These are phyloP conservation scores for Autographa pulchrina DNA, from an alignment of 2,888 invertebrate genomes.

Conservation along the genomic window DNA sequence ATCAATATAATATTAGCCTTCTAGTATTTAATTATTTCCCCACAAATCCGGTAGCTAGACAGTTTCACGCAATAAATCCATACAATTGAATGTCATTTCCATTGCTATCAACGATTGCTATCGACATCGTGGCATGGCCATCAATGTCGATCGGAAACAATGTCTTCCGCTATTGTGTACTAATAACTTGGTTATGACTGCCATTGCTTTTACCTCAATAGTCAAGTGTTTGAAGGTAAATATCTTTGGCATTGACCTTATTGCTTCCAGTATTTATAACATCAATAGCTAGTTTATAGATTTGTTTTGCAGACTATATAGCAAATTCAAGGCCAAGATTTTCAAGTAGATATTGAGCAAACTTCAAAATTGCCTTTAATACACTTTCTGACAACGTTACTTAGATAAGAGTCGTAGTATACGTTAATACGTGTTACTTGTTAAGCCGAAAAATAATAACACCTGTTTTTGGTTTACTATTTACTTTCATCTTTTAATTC, in stretches of 20 bases:
- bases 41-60: background rate
- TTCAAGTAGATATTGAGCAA: too few species aligned
- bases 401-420: too few species aligned
- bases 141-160: slow-evolving; percentile 32
- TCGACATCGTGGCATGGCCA: slow-evolving; percentile 13
- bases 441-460: too few species aligned
- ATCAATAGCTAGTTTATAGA: background rate
- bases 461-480: too few species aligned
- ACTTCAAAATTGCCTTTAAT: too few species aligned
- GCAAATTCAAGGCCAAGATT: too few species aligned
- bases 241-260: slow-evolving; percentile 36
- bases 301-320: background rate
- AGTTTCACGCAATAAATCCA: background rate
- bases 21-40: background rate
- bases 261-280: slow-evolving; percentile 8
- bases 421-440: too few species aligned
- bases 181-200: slow-evolving; percentile 10
- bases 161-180: slow-evolving; percentile 6
- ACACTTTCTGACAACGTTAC: too few species aligned
- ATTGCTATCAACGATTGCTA: background rate
- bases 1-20: too few species aligned
- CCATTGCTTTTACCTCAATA: slow-evolving; percentile 28
- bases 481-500: too few species aligned
- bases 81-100: background rate
- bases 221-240: slow-evolving; percentile 23